Evolutionary conservation across 2,888 invertebrate genomes (phyloP).

Genomic region (Pomacea canaliculata): DNA sequence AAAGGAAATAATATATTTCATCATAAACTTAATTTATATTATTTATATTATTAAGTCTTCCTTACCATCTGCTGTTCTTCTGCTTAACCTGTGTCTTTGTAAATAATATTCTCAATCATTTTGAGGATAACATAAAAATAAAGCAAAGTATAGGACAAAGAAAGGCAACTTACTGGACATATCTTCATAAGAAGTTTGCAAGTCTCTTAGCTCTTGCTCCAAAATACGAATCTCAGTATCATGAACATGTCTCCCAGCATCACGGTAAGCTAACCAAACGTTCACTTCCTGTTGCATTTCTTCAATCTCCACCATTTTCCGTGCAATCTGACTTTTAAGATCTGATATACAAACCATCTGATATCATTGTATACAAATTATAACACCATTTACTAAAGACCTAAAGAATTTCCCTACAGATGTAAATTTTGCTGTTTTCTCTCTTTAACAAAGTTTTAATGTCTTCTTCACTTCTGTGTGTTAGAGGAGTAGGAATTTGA

Average conservation of each 20-base stretch:
- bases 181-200: conserved; percentile 63
- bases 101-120: too few relatives aligned
- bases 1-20: neutral
- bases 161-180: conserved; percentile 58
- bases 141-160: too few relatives aligned
- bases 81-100: too few relatives aligned
- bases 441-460: neutral
- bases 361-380: neutral
- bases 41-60: too few relatives aligned
- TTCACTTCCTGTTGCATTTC: conserved; percentile 49
- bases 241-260: conserved; percentile 57
- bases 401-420: neutral
- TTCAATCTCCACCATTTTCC: conserved; percentile 54
- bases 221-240: conserved; percentile 60
- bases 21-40: neutral
- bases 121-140: too few relatives aligned
- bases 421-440: neutral
- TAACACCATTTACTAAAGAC: neutral
- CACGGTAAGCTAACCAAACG: conserved; percentile 60
- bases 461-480: too few relatives aligned
- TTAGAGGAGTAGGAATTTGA: too few relatives aligned
- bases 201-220: conserved; percentile 62
- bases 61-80: too few relatives aligned
- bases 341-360: conserved; percentile 37
- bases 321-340: conserved; percentile 53